These are phyloP conservation scores for Globodera rostochiensis DNA, from an alignment of 1,140 invertebrate genomes.

Conservation along the genomic window DNA sequence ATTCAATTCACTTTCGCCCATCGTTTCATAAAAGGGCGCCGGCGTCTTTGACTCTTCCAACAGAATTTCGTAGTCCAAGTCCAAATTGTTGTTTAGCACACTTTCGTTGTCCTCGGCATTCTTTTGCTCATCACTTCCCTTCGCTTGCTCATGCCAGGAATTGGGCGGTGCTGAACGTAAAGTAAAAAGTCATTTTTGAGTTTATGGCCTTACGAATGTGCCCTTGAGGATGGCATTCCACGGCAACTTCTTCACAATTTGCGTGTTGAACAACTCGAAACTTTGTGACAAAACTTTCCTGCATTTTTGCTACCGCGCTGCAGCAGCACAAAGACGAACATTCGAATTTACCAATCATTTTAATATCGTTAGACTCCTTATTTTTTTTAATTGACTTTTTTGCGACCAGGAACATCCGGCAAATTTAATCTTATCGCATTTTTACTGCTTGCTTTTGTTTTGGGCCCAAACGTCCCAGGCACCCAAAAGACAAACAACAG, in stretches of 20 bases:
- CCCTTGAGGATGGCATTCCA: background rate
- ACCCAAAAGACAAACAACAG: no score
- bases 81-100: background rate
- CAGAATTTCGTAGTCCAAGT: constrained; percentile 21
- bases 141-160: no score
- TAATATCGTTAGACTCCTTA: no score
- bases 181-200: background rate
- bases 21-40: constrained; percentile 19
- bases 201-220: background rate
- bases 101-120: background rate
- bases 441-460: no score
- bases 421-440: no score
- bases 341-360: no score
- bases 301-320: constrained; percentile 13
- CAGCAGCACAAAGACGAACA: constrained; percentile 28
- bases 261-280: background rate
- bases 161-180: background rate
- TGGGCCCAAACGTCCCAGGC: no score
- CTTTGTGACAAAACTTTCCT: constrained; percentile 28
- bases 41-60: constrained; percentile 22
- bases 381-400: no score
- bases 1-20: constrained; percentile 28
- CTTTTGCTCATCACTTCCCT: background rate
- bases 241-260: background rate
- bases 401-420: no score